Evolutionary conservation across 2,113 vertebrate genomes (phyloP).

Genomic region (Pterocles burchelli): DNA sequence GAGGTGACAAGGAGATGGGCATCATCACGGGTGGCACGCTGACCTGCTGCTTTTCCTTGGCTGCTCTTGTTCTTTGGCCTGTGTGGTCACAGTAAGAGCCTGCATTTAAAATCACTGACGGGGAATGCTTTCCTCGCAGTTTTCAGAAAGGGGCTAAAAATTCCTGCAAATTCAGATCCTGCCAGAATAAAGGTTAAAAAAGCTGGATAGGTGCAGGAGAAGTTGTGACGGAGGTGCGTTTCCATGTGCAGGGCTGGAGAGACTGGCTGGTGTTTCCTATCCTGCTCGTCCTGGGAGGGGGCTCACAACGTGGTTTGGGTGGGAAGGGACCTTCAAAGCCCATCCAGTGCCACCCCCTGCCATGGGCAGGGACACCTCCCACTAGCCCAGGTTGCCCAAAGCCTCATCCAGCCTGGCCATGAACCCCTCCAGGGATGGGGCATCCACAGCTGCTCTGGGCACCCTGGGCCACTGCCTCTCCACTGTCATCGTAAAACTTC

Average conservation of each 20-base stretch:
- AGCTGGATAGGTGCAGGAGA: neutral
- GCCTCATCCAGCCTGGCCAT: neutral
- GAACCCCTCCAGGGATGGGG: neutral
- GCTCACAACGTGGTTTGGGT: neutral
- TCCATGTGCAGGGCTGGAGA: neutral
- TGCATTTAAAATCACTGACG: neutral
- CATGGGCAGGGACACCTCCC: neutral
- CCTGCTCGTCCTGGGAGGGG: too few relatives aligned
- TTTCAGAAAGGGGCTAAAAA: neutral
- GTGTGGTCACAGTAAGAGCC: neutral
- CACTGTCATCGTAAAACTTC: neutral
- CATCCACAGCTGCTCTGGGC: neutral
- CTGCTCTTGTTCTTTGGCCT: neutral
- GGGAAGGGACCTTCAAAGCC: neutral
- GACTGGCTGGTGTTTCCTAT: neutral
- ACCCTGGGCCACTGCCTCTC: neutral
- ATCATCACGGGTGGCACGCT: rapidly evolving
- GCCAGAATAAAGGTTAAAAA: neutral
- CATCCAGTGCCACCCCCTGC: neutral
- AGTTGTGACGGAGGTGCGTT: neutral
- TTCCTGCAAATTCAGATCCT: neutral
- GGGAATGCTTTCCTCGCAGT: neutral
- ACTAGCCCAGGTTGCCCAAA: neutral
- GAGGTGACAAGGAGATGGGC: neutral
- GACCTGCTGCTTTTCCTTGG: neutral